These are phyloP conservation scores for Masticophis lateralis DNA, from an alignment of 2,797 vertebrate genomes.

Conservation along the genomic window DNA sequence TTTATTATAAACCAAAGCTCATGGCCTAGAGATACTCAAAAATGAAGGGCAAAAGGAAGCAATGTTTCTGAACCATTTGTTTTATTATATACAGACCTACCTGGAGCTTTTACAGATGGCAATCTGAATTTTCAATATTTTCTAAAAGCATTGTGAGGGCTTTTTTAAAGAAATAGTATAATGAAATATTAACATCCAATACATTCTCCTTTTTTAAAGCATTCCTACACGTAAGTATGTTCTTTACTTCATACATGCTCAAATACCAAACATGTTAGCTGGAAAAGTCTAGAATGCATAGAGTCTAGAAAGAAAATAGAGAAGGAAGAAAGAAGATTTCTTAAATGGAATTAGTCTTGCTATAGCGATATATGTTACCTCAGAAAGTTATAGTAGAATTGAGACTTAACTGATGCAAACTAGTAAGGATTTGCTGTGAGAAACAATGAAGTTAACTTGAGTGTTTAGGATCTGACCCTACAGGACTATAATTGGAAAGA, in stretches of 20 bases:
- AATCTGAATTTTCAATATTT: slow-evolving; percentile 19
- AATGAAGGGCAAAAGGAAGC: background rate
- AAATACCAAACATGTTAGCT: background rate
- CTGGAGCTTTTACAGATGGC: background rate
- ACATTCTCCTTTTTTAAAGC: background rate
- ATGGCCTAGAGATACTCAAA: background rate
- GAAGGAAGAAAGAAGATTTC: background rate
- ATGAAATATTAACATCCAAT: slow-evolving; percentile 11
- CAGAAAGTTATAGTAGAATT: background rate
- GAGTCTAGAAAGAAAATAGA: background rate
- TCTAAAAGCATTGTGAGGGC: slow-evolving; percentile 12
- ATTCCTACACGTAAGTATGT: background rate
- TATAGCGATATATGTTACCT: background rate
- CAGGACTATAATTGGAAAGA: background rate
- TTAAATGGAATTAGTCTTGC: background rate
- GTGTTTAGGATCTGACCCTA: background rate
- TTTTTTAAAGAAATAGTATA: background rate
- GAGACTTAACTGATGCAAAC: background rate
- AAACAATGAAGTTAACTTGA: background rate
- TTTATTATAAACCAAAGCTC: slow-evolving; percentile 25
- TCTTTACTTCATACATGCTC: background rate
- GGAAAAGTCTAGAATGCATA: background rate
- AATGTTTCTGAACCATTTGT: background rate
- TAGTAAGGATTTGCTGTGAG: background rate
- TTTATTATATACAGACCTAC: background rate